Evolutionary conservation across 2,888 invertebrate genomes (phyloP).

Genomic region (Polydrusus pterygomalis): DNA sequence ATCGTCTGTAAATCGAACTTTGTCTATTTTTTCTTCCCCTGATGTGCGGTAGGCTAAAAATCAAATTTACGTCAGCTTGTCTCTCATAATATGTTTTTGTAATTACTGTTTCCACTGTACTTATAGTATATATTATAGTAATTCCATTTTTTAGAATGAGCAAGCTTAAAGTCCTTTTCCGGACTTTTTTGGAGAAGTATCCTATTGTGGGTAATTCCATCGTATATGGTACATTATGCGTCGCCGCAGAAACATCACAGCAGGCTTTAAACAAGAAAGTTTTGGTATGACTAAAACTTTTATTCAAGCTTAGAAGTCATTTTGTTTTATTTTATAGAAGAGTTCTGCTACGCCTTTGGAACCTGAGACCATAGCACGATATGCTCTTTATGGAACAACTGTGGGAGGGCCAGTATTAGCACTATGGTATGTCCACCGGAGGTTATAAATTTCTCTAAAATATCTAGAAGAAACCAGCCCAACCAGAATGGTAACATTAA

Average conservation of each 20-base stretch:
- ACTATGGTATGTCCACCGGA: slow-evolving; percentile 73
- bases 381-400: slow-evolving; percentile 77
- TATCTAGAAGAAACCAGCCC: no score
- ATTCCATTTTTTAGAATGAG: slow-evolving; percentile 58
- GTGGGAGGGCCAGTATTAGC: slow-evolving; percentile 78
- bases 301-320: slow-evolving; percentile 1
- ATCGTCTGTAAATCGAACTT: no score
- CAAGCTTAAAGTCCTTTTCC: slow-evolving; percentile 58
- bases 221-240: slow-evolving; percentile 85
- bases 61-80: no score
- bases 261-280: slow-evolving; percentile 82
- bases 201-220: slow-evolving; percentile 74
- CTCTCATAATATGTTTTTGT: slow-evolving; percentile 3
- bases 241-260: slow-evolving; percentile 87
- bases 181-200: slow-evolving; percentile 71
- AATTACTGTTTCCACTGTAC: no score
- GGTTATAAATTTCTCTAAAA: neutral
- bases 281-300: slow-evolving; percentile 74
- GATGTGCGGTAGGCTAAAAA: no score
- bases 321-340: slow-evolving; percentile 60
- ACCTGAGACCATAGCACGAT: slow-evolving; percentile 74
- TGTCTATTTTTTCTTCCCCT: no score
- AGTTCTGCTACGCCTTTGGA: slow-evolving; percentile 72
- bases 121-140: no score
- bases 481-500: neutral